Percentiles rank a stretch among this genome's conserved stretches.
These are phyloP conservation scores for Eudiplozoon nipponicum DNA, from an alignment of 2,888 invertebrate species.

Conservation along the genomic window DNA sequence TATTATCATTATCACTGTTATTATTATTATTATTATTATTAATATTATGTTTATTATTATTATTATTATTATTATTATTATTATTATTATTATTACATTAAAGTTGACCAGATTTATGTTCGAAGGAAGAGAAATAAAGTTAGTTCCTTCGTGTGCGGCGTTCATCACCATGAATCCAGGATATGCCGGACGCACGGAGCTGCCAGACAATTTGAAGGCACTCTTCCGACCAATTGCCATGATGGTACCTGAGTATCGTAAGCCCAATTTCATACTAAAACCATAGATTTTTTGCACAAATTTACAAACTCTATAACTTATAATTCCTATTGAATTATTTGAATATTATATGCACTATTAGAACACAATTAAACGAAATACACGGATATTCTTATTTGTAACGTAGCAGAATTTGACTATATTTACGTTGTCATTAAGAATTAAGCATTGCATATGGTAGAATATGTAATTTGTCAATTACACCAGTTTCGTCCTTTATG, in stretches of 20 bases:
- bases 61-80: too few species aligned
- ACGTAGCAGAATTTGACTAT: too few species aligned
- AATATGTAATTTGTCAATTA: too few species aligned
- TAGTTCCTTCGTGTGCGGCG: constrained; percentile 45
- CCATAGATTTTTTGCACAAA: constrained; percentile 1
- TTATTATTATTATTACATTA: constrained; percentile 1
- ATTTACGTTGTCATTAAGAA: too few species aligned
- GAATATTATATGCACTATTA: too few species aligned
- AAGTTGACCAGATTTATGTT: constrained; percentile 41
- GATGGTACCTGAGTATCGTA: constrained; percentile 69
- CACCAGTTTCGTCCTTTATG: too few species aligned
- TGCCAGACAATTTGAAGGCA: constrained; percentile 57
- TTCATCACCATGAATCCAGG: constrained; percentile 74
- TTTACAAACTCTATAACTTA: background rate
- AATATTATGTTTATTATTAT: too few species aligned
- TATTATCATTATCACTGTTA: background rate
- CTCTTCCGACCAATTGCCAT: constrained; percentile 53
- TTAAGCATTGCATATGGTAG: too few species aligned
- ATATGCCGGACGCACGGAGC: constrained; percentile 53
- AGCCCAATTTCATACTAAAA: constrained; percentile 18
- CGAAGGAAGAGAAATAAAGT: constrained; percentile 52
- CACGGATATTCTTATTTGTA: too few species aligned
- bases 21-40: too few species aligned
- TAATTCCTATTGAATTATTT: background rate
- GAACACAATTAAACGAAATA: too few species aligned